Conservation (phyloP, 2,888 invertebrate genomes). For the Agrochola lota region DNA sequence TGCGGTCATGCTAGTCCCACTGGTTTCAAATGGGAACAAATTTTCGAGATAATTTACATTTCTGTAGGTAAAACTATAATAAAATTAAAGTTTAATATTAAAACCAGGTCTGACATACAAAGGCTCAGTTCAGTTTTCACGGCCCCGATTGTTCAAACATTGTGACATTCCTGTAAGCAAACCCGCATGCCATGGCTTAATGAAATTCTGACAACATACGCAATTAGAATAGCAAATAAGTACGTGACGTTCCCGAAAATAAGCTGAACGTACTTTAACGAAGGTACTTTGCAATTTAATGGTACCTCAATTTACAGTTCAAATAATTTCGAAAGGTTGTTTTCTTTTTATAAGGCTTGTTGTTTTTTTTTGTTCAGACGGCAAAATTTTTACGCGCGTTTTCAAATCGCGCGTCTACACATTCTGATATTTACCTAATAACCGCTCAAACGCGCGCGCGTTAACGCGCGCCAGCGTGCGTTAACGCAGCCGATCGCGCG, state of each 20-base stretch:
- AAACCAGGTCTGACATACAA: constrained; percentile 24
- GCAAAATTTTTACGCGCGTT: too few relatives aligned
- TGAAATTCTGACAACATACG: constrained; percentile 60
- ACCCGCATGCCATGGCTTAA: constrained; percentile 59
- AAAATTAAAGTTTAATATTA: background rate
- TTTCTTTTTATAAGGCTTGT: background rate
- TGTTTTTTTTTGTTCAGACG: too few relatives aligned
- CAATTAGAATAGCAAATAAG: constrained; percentile 60
- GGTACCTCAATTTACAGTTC: background rate
- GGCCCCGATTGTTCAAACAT: constrained; percentile 30
- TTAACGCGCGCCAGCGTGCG: too few relatives aligned
- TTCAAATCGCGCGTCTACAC: too few relatives aligned
- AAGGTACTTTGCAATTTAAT: constrained; percentile 13
- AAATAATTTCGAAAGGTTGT: constrained; percentile 3
- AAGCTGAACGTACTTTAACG: constrained; percentile 16
- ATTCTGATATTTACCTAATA: too few relatives aligned
- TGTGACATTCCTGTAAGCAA: constrained; percentile 53
- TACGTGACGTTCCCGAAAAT: constrained; percentile 48
- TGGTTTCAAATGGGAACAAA: background rate
- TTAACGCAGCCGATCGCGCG: too few relatives aligned
- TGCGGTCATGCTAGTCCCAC: background rate
- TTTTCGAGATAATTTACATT: too few relatives aligned
- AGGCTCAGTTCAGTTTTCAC: constrained; percentile 28
- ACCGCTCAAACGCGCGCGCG: too few relatives aligned
- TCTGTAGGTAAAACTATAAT: background rate